Conservation (phyloP, 2,113 vertebrate species). For the Microtus ochrogaster region DNA sequence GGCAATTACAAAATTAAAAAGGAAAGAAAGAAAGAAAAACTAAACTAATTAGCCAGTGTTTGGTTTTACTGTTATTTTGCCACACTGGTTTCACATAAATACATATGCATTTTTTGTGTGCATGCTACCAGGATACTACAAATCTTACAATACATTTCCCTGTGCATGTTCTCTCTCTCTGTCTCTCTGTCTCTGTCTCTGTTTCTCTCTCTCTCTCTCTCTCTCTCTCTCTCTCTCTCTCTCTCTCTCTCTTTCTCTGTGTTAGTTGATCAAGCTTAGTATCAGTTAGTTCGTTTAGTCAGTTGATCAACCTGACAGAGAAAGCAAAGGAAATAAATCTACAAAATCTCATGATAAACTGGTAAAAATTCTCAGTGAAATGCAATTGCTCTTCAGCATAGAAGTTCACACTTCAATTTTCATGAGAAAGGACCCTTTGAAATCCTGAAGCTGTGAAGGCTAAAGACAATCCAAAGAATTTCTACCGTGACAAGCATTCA, state of each 20-base stretch:
- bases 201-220: too few relatives aligned
- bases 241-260: neutral
- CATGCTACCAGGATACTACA: neutral
- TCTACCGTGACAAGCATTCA: conserved; percentile 36
- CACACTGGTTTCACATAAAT: neutral
- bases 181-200: too few relatives aligned
- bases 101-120: neutral
- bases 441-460: conserved; percentile 46
- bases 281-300: conserved; percentile 21
- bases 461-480: conserved; percentile 54
- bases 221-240: too few relatives aligned
- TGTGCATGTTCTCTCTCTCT: too few relatives aligned
- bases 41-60: neutral
- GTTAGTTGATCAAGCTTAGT: neutral
- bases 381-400: neutral
- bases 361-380: conserved; percentile 16
- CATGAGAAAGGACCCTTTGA: conserved; percentile 36
- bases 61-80: conserved; percentile 25
- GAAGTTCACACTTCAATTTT: neutral
- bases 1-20: conserved; percentile 35
- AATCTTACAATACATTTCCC: neutral
- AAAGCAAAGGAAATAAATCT: conserved; percentile 17
- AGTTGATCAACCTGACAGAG: conserved; percentile 20
- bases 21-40: neutral
- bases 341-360: conserved; percentile 26